Conservation (phyloP, 2,888 invertebrate genomes). For the Sinelater perroti region DNA sequence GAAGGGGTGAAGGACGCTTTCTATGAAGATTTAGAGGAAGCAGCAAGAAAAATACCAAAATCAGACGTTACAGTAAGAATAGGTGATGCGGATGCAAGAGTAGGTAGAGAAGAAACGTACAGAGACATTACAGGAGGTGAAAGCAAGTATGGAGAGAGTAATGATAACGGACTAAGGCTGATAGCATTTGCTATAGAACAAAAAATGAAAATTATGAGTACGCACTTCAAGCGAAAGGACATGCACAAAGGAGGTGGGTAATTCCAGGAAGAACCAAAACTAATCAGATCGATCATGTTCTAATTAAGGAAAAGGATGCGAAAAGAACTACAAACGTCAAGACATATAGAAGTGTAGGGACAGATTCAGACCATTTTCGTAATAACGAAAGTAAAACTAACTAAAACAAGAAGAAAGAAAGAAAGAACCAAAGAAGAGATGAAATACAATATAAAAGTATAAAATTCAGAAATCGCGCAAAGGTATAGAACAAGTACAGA, state of each 20-base stretch:
- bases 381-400: neutral
- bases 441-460: neutral
- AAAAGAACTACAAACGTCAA: constrained; percentile 23
- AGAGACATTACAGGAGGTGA: constrained; percentile 24
- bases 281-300: constrained; percentile 35
- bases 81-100: constrained; percentile 41
- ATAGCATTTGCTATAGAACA: constrained; percentile 20
- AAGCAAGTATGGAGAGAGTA: constrained; percentile 31
- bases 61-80: constrained; percentile 37
- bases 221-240: constrained; percentile 16
- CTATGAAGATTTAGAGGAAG: constrained; percentile 36
- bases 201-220: constrained; percentile 28
- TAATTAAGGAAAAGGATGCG: constrained; percentile 20
- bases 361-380: constrained; percentile 31
- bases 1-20: constrained; percentile 38
- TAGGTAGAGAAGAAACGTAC: constrained; percentile 39
- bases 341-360: constrained; percentile 30
- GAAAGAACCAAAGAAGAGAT: constrained; percentile 1
- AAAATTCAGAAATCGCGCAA: neutral
- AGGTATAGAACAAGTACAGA: constrained; percentile 2
- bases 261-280: constrained; percentile 17
- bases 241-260: constrained; percentile 17
- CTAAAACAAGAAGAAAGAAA: neutral
- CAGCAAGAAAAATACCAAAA: constrained; percentile 26
- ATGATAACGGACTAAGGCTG: constrained; percentile 36